Base-by-base conservation (phyloP, 2,113 vertebrate genomes). In the Verasper variegatus region DNA sequence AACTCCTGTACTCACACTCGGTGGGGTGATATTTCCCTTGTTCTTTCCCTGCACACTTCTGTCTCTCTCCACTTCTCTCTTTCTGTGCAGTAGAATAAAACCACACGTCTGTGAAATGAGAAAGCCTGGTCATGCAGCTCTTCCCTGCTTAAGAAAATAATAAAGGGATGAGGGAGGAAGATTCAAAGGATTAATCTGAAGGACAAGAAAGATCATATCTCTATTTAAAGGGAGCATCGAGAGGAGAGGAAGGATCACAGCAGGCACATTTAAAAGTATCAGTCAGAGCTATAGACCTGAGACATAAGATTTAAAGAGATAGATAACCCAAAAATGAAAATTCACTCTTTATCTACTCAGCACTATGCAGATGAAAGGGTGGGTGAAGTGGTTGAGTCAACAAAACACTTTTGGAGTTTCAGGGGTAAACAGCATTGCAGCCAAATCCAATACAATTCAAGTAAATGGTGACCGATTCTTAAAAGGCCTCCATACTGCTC, bases 101-200 rank as follows among this genome's bases (percentile, higher is more conserved):
- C 76, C 85, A 87, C 84, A 85, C 74, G 71, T 83, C 85, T 92
- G 92, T 94, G 93, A 94, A 94, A 94, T 94, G 88, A 91, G 90
- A 92, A 92, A 90, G 88, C 71, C 62, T 83, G 85, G 72, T 86
- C 88, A 88, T 90, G 92, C 91, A 87, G 87, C 61, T 80, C 86
- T 71, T 82, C 70, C 58, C 84, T 86, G 83, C 84, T 87, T 87
- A 84, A 85, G 83, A 83, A 82, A 86, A 91, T 88, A 86, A 86
- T 81, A 81, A 87, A 78, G 62, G 72, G 66, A 80, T 47, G 80
- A 87, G 70, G 61, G 67, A 71, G 68, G 49, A 74, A 75, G 80
- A 86, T 86, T 49, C 55, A 23, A 78, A 71, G 86, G 72, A 91
- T 87, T 75, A 78, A 65, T 87, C 67, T 87, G 76, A 87, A 83